A percentile compares a stretch with the other conserved stretches of the same genome.
Evolutionary conservation across 2,797 vertebrate species (phyloP).

Genomic region (Tinamus major): DNA sequence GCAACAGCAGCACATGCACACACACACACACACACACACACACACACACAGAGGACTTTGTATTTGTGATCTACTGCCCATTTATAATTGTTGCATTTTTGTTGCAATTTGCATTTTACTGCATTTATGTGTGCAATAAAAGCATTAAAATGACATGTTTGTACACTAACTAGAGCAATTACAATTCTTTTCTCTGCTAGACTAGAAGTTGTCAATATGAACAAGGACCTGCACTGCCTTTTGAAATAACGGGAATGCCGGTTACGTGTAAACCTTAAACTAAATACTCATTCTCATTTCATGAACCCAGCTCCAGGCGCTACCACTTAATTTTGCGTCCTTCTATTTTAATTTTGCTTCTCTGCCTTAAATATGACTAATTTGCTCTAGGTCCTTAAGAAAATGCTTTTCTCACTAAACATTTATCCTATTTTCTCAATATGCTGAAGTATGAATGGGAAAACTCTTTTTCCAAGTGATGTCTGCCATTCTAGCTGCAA

Average conservation of each 20-base stretch:
- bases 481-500: background rate
- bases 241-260: background rate
- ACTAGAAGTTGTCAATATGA: conserved; percentile 2
- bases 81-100: background rate
- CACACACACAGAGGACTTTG: background rate
- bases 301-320: background rate
- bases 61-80: background rate
- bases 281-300: background rate
- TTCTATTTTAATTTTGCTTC: background rate
- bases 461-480: background rate
- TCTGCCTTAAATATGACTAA: background rate
- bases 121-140: background rate
- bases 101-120: too few species aligned
- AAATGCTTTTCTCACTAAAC: background rate
- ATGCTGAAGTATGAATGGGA: background rate
- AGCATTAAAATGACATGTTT: conserved; percentile 25
- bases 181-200: background rate
- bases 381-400: background rate
- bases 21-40: background rate
- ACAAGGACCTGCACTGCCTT: background rate
- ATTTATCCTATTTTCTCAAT: background rate
- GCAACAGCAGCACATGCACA: background rate
- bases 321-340: background rate
- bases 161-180: conserved; percentile 3
- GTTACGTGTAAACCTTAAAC: background rate